Base-by-base conservation (phyloP, 2,797 vertebrate genomes). In the Sebastes aleutianus region DNA sequence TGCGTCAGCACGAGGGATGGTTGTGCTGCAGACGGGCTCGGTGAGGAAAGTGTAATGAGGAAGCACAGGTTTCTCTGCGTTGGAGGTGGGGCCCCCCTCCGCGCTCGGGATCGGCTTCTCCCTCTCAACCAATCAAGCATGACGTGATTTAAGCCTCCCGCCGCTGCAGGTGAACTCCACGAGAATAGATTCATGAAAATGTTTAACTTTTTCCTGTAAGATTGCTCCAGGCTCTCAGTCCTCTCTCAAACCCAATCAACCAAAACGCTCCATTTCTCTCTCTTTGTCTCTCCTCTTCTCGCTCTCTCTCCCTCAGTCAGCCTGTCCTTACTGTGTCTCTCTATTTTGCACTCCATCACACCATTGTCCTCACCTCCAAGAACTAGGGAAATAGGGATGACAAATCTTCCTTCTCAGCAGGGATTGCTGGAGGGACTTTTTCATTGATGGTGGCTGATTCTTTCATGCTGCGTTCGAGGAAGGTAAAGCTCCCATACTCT, bases 41-140 rank as follows among this genome's bases (percentile, higher is more conserved):
- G 76, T 31, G 68, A 78, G 88, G 75, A 76, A 79, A 85, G 82
- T 83, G 80, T 91, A 93, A 92, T 89, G 90, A 91, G 88, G 88
- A 88, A 73, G 86, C 88, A 56, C 64, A 16, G 75, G 67, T 75
- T 77, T 73, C 53, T 63, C 54, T 32, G 56, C 65, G 34, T 32
- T 8, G 5, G 79, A 85, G 80, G 76, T 79, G 81, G 47, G 16
- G 50, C 34, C 65, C 36, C 18, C 68, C 34, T 72, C 26, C 14
- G 14, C 16, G 10, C 74, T 74, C 14, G 3, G 58, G 73, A 80
- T 79, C 50, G 14, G 74, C 74, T 84, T 86, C 85, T 83, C 58
- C 71, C 74, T 81, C 78, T 85, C 76, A 74, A 39, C 79, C 90
- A 89, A 86, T 88, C 72, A 76, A 78, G 83, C 73, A 4, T 82